Evolutionary conservation across 2,113 vertebrate genomes (phyloP).

Genomic region (Coptodon bakossiorum): DNA sequence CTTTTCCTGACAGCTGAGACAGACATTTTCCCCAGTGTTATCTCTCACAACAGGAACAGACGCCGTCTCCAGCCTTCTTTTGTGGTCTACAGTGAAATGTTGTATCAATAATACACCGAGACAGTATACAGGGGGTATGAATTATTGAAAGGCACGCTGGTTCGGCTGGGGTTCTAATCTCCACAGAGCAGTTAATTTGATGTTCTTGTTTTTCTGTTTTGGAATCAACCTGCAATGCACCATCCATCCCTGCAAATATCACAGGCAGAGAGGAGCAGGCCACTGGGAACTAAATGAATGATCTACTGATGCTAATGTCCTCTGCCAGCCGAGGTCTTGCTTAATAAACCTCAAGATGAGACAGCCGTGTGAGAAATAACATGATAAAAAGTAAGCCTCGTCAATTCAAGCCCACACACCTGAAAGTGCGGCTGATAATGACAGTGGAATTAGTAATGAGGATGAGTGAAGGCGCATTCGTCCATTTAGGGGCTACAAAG

Average conservation of each 20-base stretch:
- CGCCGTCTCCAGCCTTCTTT: slow-evolving; percentile 1
- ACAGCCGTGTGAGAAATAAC: slow-evolving; percentile 33
- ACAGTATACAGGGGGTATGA: slow-evolving; percentile 43
- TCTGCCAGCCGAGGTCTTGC: slow-evolving; percentile 49
- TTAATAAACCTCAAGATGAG: slow-evolving; percentile 57
- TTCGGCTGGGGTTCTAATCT: slow-evolving; percentile 50
- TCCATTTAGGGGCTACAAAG: not conserved
- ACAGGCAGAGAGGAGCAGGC: not conserved
- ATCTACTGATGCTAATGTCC: slow-evolving; percentile 50
- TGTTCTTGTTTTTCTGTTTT: slow-evolving; percentile 51
- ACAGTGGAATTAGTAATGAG: slow-evolving; percentile 43
- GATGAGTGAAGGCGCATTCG: not conserved
- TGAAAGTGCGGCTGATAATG: slow-evolving; percentile 50
- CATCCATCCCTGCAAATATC: slow-evolving; percentile 30
- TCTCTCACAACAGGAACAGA: slow-evolving; percentile 28
- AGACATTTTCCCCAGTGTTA: slow-evolving; percentile 16
- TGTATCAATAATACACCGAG: slow-evolving; percentile 54
- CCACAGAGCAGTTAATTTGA: slow-evolving; percentile 50
- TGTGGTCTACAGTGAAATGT: slow-evolving; percentile 48
- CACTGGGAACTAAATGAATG: slow-evolving; percentile 36
- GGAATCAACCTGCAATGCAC: slow-evolving; percentile 62
- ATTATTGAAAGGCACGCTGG: slow-evolving; percentile 56
- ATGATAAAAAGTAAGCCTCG: slow-evolving; percentile 40
- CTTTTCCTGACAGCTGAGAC: slow-evolving; percentile 20
- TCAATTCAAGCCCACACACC: slow-evolving; percentile 53